Base-by-base conservation (phyloP, 2,797 vertebrate species). In the Melanotaenia nigrans region DNA sequence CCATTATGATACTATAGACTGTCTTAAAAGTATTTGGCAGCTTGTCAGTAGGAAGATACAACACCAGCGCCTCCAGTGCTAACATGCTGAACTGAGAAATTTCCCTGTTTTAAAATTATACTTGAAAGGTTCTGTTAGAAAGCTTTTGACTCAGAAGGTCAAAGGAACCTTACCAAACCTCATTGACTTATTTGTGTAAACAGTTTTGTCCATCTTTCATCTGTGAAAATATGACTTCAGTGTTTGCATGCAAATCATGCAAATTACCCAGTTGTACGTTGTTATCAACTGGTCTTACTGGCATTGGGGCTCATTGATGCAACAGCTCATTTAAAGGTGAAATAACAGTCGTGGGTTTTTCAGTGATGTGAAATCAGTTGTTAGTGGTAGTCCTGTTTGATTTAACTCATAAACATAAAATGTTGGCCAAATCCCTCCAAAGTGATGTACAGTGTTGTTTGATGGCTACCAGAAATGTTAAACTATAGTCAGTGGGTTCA, bases 21-120 rank as follows among this genome's bases (percentile, higher is more conserved):
- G 28, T 57, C 6, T 51, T 14, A 53, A 22, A 56, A 33, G 65
- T 74, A 61, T 68, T 20, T 22, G 13, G 57, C 57, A 64, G 58
- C 57, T 51, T 66, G 61, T 78, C n/a, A n/a, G 24, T 14, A 71
- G 59, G 56, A 20, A 35, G 32, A 55, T 22, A 25, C 24, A 66
- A 42, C 59, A 70, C 35, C 22, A 35, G 61, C n/a, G 25, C 22
- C 7, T 53, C 12, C 24, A 53, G 24, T 16, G 47, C n/a, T 16
- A 6, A 38, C 47, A 53, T 18, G 25, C 38, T 18, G 24, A 24
- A 61, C 13, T 8, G 22, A 22, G 11, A 40, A 11, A 25, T 40
- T 53, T 53, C 51, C 11, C 12, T 25, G 12, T 51, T 12, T 12
- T 3, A 51, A 49, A 51, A 9, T 25, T 10, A 22, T 51, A 51